Evolutionary conservation across 2,888 invertebrate genomes (phyloP).

Genomic region (Chaetoderma sp.): DNA sequence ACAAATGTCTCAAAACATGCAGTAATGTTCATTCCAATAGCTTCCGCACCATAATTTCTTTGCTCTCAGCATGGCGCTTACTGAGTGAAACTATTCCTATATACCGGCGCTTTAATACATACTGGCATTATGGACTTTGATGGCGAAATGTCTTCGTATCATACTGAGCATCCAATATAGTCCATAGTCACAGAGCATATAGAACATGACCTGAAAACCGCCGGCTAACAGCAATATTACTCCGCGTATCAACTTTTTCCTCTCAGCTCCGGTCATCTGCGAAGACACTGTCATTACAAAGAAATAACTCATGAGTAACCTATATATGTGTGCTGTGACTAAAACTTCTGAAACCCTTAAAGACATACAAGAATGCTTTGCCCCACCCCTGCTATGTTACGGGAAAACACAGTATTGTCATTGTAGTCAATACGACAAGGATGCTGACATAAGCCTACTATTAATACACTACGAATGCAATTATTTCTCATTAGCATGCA

Average conservation of each 20-base stretch:
- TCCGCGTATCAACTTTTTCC: slow-evolving; percentile 73
- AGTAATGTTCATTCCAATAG: too few relatives aligned
- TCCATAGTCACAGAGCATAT: slow-evolving; percentile 83
- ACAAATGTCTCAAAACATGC: too few relatives aligned
- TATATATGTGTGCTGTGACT: too few relatives aligned
- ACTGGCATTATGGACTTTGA: slow-evolving; percentile 57
- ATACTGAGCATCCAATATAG: slow-evolving; percentile 81
- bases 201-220: slow-evolving; percentile 79
- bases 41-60: too few relatives aligned
- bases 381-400: background rate
- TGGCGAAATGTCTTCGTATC: slow-evolving; percentile 70
- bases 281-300: slow-evolving; percentile 39
- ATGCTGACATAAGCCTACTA: too few relatives aligned
- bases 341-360: too few relatives aligned
- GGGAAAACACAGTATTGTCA: background rate
- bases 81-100: too few relatives aligned
- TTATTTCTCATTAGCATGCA: too few relatives aligned
- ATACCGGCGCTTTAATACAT: slow-evolving; percentile 12
- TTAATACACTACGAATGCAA: too few relatives aligned
- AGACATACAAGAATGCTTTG: too few relatives aligned
- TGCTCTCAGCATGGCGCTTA: too few relatives aligned
- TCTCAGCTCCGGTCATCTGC: slow-evolving; percentile 75
- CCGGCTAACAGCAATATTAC: slow-evolving; percentile 76
- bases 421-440: too few relatives aligned
- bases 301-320: background rate